Evolutionary conservation across 2,888 invertebrate genomes (phyloP).

Genomic region (Boloria selene): DNA sequence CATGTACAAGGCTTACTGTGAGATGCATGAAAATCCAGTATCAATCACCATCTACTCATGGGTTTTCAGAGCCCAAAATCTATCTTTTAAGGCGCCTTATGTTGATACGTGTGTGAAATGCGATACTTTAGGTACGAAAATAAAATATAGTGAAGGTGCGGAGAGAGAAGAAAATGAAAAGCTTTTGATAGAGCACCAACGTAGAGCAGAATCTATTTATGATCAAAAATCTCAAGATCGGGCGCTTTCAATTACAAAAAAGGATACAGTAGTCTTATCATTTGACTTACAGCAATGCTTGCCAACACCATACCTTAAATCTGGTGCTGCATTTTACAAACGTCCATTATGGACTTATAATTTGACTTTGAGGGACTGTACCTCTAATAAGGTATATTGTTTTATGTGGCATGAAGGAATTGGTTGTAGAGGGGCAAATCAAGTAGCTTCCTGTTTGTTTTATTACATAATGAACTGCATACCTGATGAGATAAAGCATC

Average conservation of each 20-base stretch:
- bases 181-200: slow-evolving; percentile 6
- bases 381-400: slow-evolving; percentile 12
- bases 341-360: slow-evolving; percentile 16
- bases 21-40: neutral
- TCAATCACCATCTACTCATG: neutral
- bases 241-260: slow-evolving; percentile 2
- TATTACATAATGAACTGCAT: slow-evolving; percentile 34
- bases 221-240: neutral
- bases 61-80: slow-evolving; percentile 4
- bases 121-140: slow-evolving; percentile 7
- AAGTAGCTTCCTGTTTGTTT: slow-evolving; percentile 46
- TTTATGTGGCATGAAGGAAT: slow-evolving; percentile 43
- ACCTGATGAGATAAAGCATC: slow-evolving; percentile 11
- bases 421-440: slow-evolving; percentile 44
- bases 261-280: slow-evolving; percentile 3
- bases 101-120: slow-evolving; percentile 9
- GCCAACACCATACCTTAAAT: slow-evolving; percentile 13
- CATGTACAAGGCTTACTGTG: neutral
- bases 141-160: slow-evolving; percentile 6
- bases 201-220: slow-evolving; percentile 6
- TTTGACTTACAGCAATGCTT: slow-evolving; percentile 17
- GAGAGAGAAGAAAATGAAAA: neutral
- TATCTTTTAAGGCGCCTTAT: slow-evolving; percentile 8
- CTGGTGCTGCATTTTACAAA: slow-evolving; percentile 13
- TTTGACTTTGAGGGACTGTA: slow-evolving; percentile 6